Percentiles rank a stretch among this genome's conserved stretches.
Evolutionary conservation across 2,113 vertebrate species (phyloP).

Genomic region (Hydropotes inermis): DNA sequence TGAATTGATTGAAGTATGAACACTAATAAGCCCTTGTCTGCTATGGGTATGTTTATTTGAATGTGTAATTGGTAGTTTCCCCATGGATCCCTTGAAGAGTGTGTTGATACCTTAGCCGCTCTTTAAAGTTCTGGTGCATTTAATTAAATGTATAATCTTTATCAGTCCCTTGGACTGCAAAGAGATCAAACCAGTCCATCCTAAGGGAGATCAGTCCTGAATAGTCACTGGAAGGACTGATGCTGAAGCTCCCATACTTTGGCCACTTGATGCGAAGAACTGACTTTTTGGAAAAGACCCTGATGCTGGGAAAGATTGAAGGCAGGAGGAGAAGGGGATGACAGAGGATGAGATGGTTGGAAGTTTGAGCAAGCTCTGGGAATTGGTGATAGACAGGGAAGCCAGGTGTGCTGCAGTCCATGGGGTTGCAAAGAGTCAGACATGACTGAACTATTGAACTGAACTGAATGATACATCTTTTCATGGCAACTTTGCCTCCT

Average conservation of each 20-base stretch:
- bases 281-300: not conserved
- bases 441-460: not conserved
- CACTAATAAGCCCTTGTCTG: not conserved
- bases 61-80: conserved; percentile 32
- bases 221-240: not conserved
- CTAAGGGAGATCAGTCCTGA: not conserved
- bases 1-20: not conserved
- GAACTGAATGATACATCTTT: not conserved
- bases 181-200: not conserved
- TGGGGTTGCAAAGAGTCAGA: not conserved
- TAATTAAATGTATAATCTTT: conserved; percentile 61
- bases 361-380: not conserved
- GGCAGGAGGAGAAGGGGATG: not conserved
- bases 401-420: not conserved
- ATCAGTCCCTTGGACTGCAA: not conserved
- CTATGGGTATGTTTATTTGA: conserved; percentile 34
- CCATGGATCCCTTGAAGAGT: conserved; percentile 39
- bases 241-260: not conserved
- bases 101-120: conserved; percentile 18
- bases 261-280: not conserved
- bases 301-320: not conserved
- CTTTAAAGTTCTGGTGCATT: conserved; percentile 51
- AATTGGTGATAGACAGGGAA: not conserved
- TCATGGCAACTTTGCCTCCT: not conserved
- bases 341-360: not conserved